These are phyloP conservation scores for Liasis olivaceus DNA, from an alignment of 2,797 vertebrate genomes.

Conservation along the genomic window DNA sequence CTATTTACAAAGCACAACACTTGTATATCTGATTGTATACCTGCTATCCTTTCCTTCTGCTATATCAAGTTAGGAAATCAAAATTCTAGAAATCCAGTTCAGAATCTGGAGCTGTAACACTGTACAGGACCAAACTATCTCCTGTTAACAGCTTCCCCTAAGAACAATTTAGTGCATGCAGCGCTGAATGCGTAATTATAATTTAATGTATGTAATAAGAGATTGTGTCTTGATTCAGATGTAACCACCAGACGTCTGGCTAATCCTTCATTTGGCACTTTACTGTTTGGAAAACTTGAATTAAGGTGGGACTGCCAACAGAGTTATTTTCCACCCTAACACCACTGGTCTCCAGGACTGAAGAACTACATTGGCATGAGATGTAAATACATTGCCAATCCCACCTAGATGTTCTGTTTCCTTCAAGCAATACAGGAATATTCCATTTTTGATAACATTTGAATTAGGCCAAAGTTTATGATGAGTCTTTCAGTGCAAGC, in stretches of 20 bases:
- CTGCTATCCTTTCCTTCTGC: neutral
- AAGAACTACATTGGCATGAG: neutral
- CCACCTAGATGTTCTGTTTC: neutral
- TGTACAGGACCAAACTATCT: neutral
- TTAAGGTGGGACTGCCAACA: neutral
- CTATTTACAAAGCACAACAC: neutral
- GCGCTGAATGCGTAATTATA: neutral
- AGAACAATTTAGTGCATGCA: neutral
- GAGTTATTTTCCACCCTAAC: neutral
- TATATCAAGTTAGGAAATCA: neutral
- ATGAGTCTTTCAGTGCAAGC: neutral
- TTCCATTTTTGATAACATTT: neutral
- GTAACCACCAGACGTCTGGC: neutral
- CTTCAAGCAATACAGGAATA: neutral
- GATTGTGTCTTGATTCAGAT: neutral
- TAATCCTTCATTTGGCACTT: neutral
- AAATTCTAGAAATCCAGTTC: neutral
- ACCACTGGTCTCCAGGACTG: neutral
- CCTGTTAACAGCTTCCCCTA: neutral
- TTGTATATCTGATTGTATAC: neutral
- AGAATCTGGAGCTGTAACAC: neutral
- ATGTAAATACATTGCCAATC: neutral
- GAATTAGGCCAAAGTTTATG: neutral
- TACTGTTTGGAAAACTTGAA: neutral
- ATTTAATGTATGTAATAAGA: neutral